A percentile compares a stretch with the other conserved stretches of the same genome.
Conservation (phyloP, 2,797 vertebrate genomes). For the Morus bassanus region DNA sequence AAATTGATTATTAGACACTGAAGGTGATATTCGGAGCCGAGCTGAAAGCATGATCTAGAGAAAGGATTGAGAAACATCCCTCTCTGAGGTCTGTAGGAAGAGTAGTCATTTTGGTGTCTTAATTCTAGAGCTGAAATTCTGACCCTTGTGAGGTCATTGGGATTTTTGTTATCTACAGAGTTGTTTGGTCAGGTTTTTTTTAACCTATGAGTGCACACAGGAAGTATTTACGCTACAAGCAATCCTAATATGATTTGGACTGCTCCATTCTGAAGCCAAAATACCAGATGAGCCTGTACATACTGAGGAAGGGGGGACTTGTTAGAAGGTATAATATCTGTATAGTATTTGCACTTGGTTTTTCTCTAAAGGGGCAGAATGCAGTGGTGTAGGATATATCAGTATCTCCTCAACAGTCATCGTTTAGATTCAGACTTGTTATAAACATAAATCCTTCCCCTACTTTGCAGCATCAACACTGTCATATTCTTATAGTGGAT, state of each 20-base stretch:
- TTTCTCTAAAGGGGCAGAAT: not conserved
- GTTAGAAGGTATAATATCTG: not conserved
- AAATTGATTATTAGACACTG: not conserved
- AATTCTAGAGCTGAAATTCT: not conserved
- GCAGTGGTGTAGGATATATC: not conserved
- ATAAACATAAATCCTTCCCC: not conserved
- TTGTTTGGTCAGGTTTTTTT: not conserved
- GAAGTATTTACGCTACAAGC: not conserved
- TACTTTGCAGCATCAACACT: not conserved
- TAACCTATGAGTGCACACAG: not conserved
- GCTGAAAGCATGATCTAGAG: not conserved
- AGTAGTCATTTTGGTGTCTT: not conserved
- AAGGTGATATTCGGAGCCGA: not conserved
- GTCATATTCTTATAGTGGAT: not conserved
- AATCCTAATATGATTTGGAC: not conserved
- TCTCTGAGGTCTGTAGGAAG: not conserved
- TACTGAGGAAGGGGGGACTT: not conserved
- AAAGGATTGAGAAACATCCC: not conserved
- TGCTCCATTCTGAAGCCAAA: not conserved
- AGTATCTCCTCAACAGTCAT: not conserved
- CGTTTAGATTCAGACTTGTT: not conserved
- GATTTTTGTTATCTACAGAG: not conserved
- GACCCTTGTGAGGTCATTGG: not conserved
- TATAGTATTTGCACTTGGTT: not conserved
- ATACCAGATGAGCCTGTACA: not conserved